A percentile compares a stretch with the other conserved stretches of the same genome.
These are phyloP conservation scores for Noctua pronuba DNA, from an alignment of 2,888 invertebrate genomes.

Conservation along the genomic window DNA sequence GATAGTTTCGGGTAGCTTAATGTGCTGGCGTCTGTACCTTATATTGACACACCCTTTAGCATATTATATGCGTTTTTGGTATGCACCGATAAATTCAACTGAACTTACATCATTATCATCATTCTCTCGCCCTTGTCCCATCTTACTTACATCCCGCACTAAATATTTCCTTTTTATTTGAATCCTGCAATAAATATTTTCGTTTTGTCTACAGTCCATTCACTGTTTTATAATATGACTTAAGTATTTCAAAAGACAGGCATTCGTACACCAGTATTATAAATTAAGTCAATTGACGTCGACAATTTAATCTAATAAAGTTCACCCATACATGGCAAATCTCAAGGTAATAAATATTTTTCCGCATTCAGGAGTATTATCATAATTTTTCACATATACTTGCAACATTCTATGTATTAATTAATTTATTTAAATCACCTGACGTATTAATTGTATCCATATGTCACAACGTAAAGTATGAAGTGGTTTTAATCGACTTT, in stretches of 20 bases:
- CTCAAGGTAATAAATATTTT: slow-evolving; percentile 47
- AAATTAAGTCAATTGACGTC: slow-evolving; percentile 17
- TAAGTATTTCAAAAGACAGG: neutral
- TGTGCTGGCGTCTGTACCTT: no score
- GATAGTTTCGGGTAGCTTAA: no score
- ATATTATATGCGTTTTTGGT: neutral
- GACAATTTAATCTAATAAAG: slow-evolving; percentile 30
- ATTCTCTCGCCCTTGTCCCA: no score
- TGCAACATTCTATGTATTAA: slow-evolving; percentile 40
- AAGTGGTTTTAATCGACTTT: neutral
- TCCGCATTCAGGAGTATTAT: slow-evolving; percentile 50
- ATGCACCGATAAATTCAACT: neutral
- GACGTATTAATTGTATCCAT: slow-evolving; percentile 27
- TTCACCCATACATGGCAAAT: slow-evolving; percentile 29
- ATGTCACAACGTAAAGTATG: neutral
- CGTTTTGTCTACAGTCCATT: neutral
- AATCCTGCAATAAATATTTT: neutral
- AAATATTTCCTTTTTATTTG: neutral
- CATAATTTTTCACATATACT: slow-evolving; percentile 48
- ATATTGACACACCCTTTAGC: neutral
- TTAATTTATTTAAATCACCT: slow-evolving; percentile 34
- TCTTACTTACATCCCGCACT: neutral
- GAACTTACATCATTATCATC: no score
- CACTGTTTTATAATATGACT: neutral
- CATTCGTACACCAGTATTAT: neutral